Evolutionary conservation across 2,113 vertebrate genomes (phyloP).

Genomic region (Tor tambroides): DNA sequence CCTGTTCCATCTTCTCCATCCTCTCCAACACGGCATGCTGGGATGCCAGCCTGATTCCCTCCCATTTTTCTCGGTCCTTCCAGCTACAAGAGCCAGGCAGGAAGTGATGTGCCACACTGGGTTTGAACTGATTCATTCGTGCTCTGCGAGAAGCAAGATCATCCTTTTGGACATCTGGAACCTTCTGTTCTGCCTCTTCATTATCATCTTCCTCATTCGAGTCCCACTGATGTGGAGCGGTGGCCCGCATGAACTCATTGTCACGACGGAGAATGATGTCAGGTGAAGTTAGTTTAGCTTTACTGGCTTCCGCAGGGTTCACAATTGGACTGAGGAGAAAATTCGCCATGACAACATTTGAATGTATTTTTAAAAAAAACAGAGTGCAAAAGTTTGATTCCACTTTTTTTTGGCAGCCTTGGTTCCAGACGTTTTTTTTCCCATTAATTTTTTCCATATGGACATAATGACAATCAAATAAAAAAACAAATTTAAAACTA

Average conservation of each 20-base stretch:
- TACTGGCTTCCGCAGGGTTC: slow-evolving; percentile 74
- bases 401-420: neutral
- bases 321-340: slow-evolving; percentile 60
- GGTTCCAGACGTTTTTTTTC: neutral
- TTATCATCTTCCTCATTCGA: slow-evolving; percentile 73
- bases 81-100: slow-evolving; percentile 78
- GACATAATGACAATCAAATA: neutral
- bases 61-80: slow-evolving; percentile 80
- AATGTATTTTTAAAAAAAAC: neutral
- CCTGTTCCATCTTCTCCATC: slow-evolving; percentile 59
- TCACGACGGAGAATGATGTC: slow-evolving; percentile 87
- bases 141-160: slow-evolving; percentile 88
- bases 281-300: slow-evolving; percentile 65
- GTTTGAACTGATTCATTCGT: slow-evolving; percentile 76
- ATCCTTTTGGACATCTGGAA: slow-evolving; percentile 90
- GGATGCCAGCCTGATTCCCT: slow-evolving; percentile 76
- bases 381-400: neutral
- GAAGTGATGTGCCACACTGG: slow-evolving; percentile 78
- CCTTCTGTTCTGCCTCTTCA: slow-evolving; percentile 66
- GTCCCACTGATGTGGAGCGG: slow-evolving; percentile 77
- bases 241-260: slow-evolving; percentile 80
- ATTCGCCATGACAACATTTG: slow-evolving; percentile 30
- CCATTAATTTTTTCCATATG: neutral
- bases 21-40: slow-evolving; percentile 74
- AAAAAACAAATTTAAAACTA: neutral